Percentiles rank a stretch among this genome's conserved stretches.
Conservation (phyloP, 2,888 invertebrate species). For the Lasioglossum lativentre region DNA sequence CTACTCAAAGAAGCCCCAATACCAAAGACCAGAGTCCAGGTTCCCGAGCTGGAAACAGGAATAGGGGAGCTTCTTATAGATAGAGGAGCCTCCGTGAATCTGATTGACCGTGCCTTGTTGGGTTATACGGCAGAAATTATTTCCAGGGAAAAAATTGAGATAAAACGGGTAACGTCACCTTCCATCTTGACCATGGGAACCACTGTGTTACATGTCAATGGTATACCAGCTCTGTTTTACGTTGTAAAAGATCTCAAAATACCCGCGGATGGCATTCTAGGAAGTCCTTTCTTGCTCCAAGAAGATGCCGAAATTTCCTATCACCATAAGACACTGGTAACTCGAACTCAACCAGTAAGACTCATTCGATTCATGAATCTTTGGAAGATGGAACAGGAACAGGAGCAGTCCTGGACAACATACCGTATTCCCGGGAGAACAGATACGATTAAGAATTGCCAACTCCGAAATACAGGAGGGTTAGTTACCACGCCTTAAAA, state of each 20-base stretch:
- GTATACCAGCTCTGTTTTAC: neutral
- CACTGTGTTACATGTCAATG: neutral
- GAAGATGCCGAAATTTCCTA: slow-evolving; percentile 1
- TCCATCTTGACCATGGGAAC: neutral
- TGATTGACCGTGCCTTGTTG: neutral
- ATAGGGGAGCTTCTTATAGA: neutral
- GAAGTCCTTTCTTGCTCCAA: slow-evolving; percentile 9
- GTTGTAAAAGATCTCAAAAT: neutral
- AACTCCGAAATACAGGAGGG: too few relatives aligned
- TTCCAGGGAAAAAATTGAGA: neutral
- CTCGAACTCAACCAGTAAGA: neutral
- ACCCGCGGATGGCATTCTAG: slow-evolving; percentile 14
- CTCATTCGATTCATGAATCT: neutral
- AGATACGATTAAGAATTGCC: too few relatives aligned
- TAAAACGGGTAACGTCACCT: neutral
- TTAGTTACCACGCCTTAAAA: too few relatives aligned
- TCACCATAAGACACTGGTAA: too few relatives aligned
- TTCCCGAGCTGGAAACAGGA: slow-evolving; percentile 1
- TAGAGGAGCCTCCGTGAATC: slow-evolving; percentile 8
- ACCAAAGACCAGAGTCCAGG: neutral
- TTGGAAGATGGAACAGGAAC: too few relatives aligned
- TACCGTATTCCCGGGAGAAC: too few relatives aligned
- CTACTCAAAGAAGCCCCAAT: neutral
- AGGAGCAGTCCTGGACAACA: too few relatives aligned
- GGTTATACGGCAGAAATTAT: neutral